phyloP scores from a whole-genome alignment of 2,888 invertebrate genomes.

The Eupithecia pulchellata region DNA sequence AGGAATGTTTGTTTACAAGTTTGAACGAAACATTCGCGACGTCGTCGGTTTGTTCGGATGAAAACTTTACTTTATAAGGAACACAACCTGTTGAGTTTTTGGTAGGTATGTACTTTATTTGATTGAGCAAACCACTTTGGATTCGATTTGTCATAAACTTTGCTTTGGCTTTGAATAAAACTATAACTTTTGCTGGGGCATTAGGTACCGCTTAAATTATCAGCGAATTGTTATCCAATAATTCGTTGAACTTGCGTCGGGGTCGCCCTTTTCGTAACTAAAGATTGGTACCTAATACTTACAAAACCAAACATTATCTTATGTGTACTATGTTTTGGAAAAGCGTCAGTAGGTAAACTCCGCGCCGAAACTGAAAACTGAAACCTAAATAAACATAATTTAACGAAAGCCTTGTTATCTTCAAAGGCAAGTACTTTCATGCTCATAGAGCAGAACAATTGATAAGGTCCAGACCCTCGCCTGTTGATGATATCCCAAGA shows the following conservation, averaged over 20 bases:
- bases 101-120: slow-evolving; percentile 32
- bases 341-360: slow-evolving; percentile 20
- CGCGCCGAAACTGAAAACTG: slow-evolving; percentile 22
- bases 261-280: neutral
- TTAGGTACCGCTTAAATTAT: neutral
- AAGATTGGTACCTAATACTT: slow-evolving; percentile 8
- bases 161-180: slow-evolving; percentile 18
- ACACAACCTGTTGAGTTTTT: slow-evolving; percentile 65
- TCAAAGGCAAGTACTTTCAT: slow-evolving; percentile 42
- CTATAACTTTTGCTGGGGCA: neutral
- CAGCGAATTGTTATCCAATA: neutral
- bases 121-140: slow-evolving; percentile 37
- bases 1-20: slow-evolving; percentile 23
- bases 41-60: slow-evolving; percentile 35
- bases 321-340: slow-evolving; percentile 32
- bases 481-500: slow-evolving; percentile 38
- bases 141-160: slow-evolving; percentile 50
- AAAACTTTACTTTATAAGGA: slow-evolving; percentile 55
- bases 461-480: slow-evolving; percentile 38
- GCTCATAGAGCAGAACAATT: slow-evolving; percentile 43
- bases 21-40: slow-evolving; percentile 39
- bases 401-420: slow-evolving; percentile 34
- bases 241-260: neutral
- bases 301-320: slow-evolving; percentile 40
- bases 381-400: slow-evolving; percentile 41